A percentile compares a stretch with the other conserved stretches of the same genome.
These are phyloP conservation scores for Ardeotis arabs DNA, from an alignment of 2,113 vertebrate species.

Conservation along the genomic window DNA sequence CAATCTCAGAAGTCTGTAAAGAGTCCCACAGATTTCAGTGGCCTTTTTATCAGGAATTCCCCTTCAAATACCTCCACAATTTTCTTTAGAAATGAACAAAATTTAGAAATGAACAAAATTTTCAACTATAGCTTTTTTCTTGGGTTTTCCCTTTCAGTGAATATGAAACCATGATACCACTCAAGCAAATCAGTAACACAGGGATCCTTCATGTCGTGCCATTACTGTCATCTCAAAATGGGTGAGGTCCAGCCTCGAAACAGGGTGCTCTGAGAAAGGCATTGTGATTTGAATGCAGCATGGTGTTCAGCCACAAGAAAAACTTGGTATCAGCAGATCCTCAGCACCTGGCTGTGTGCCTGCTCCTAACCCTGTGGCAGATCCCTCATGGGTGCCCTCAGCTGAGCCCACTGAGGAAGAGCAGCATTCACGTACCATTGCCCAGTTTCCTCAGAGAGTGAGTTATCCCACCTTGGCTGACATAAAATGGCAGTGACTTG, in stretches of 20 bases:
- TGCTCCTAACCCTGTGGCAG: neutral
- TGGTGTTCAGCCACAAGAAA: neutral
- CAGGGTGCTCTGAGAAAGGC: neutral
- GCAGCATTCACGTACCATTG: fast-evolving
- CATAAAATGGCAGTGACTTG: neutral
- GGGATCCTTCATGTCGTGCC: neutral
- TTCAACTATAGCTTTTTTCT: neutral
- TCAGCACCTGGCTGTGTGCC: neutral
- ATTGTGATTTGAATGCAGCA: neutral
- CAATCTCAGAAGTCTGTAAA: neutral
- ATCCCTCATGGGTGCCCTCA: neutral
- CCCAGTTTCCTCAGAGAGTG: neutral
- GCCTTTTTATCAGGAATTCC: neutral
- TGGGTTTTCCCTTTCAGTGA: neutral
- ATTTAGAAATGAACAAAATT: neutral
- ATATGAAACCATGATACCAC: neutral
- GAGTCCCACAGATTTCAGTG: neutral
- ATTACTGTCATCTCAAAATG: neutral
- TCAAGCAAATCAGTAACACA: neutral
- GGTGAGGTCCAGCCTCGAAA: neutral
- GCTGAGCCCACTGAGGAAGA: neutral
- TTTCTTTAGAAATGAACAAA: neutral
- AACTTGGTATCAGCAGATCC: neutral
- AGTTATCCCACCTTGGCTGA: neutral
- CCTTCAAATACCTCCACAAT: neutral